Conservation (phyloP, 1,140 invertebrate species). For the Saxidomus purpurata region DNA sequence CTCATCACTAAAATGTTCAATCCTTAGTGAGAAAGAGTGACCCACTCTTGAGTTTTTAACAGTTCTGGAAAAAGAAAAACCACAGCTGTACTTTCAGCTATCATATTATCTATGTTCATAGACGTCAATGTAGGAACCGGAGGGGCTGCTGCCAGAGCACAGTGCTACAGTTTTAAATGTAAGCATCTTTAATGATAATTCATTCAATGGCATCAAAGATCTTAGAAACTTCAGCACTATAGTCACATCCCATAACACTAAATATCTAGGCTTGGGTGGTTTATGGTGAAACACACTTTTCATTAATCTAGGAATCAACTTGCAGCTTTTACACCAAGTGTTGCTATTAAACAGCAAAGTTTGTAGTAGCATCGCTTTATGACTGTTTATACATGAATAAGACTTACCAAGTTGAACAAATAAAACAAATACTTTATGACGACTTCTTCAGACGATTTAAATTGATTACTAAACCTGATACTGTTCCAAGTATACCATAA, state of each 20-base stretch:
- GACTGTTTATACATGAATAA: no score
- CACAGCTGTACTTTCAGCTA: background rate
- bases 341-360: conserved; percentile 43
- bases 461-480: conserved; percentile 39
- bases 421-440: conserved; percentile 42
- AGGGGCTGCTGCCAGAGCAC: background rate
- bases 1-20: no score
- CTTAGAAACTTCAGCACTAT: conserved; percentile 11
- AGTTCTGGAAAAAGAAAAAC: conserved; percentile 29
- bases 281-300: conserved; percentile 25
- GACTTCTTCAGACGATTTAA: conserved; percentile 21
- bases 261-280: conserved; percentile 20
- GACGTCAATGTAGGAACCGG: background rate
- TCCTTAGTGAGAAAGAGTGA: conserved; percentile 22
- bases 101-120: conserved; percentile 36
- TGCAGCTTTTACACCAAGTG: background rate
- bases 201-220: no score
- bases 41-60: conserved; percentile 31
- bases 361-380: conserved; percentile 47
- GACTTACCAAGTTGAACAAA: conserved; percentile 14
- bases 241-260: conserved; percentile 11
- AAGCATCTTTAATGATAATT: background rate
- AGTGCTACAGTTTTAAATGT: conserved; percentile 17
- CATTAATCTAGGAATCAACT: no score
- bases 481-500: conserved; percentile 59